phyloP scores from a whole-genome alignment of 2,888 invertebrate species.

The Atethmia centrago region DNA sequence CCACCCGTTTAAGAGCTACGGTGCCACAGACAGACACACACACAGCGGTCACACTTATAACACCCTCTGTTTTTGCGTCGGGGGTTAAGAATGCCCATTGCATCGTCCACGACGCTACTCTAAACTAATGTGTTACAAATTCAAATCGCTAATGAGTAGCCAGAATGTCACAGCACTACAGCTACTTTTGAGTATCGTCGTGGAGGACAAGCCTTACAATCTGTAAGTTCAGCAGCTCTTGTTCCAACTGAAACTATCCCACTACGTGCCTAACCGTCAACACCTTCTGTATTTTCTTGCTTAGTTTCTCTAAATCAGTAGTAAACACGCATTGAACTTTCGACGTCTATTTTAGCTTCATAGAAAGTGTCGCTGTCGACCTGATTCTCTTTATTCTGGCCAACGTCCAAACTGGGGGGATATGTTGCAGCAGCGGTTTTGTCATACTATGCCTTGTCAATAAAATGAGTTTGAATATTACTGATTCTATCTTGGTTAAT shows the following conservation, averaged over 20 bases:
- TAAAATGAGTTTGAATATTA: conserved; percentile 62
- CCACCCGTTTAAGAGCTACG: too few species aligned
- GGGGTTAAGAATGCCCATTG: too few species aligned
- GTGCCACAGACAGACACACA: too few species aligned
- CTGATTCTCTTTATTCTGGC: conserved; percentile 81
- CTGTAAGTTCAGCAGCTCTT: background rate
- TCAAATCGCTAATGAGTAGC: too few species aligned
- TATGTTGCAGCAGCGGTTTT: conserved; percentile 73
- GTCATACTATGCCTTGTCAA: conserved; percentile 75
- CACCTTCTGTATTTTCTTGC: conserved; percentile 36
- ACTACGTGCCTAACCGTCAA: background rate
- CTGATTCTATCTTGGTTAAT: background rate
- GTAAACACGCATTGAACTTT: conserved; percentile 80
- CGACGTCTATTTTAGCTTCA: conserved; percentile 76
- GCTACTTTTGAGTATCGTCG: too few species aligned
- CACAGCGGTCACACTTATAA: too few species aligned
- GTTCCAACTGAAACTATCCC: background rate
- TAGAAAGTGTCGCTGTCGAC: conserved; percentile 80
- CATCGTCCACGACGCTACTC: too few species aligned
- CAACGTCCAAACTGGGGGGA: conserved; percentile 80
- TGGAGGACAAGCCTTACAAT: too few species aligned
- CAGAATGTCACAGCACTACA: too few species aligned
- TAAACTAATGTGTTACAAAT: too few species aligned
- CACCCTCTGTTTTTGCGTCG: too few species aligned
- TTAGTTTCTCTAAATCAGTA: conserved; percentile 38